These are phyloP conservation scores for Hymenochirus boettgeri DNA, from an alignment of 2,113 vertebrate species.

Conservation along the genomic window DNA sequence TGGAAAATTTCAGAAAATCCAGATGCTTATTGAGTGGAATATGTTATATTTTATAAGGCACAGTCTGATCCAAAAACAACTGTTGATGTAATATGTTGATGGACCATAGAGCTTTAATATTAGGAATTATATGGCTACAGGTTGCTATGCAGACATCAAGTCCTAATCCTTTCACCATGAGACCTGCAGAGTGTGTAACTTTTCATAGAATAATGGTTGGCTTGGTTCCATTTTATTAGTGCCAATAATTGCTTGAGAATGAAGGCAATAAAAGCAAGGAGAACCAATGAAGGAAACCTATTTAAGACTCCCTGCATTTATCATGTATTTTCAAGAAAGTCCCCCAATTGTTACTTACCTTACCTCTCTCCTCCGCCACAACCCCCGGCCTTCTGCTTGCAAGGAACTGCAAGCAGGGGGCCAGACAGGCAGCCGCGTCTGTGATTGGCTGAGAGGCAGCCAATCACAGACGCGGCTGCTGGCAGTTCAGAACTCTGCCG, in stretches of 20 bases:
- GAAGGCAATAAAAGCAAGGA: slow-evolving; percentile 13
- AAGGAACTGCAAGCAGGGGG: too few relatives aligned
- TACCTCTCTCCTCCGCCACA: too few relatives aligned
- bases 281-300: slow-evolving; percentile 16
- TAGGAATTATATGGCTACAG: slow-evolving; percentile 31
- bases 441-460: too few relatives aligned
- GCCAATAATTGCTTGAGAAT: slow-evolving; percentile 41
- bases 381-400: too few relatives aligned
- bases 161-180: slow-evolving; percentile 35
- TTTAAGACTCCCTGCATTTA: slow-evolving; percentile 6
- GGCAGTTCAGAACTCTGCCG: too few relatives aligned
- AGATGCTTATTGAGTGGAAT: too few relatives aligned
- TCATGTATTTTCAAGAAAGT: too few relatives aligned
- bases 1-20: too few relatives aligned
- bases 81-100: slow-evolving; percentile 40
- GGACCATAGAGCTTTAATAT: slow-evolving; percentile 24
- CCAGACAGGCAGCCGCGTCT: too few relatives aligned
- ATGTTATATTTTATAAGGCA: slow-evolving; percentile 32
- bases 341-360: too few relatives aligned
- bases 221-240: slow-evolving; percentile 38
- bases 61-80: slow-evolving; percentile 35
- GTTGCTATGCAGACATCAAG: slow-evolving; percentile 35
- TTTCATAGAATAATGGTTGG: slow-evolving; percentile 39
- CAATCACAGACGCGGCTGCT: too few relatives aligned
- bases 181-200: slow-evolving; percentile 37